Evolutionary conservation across 2,797 vertebrate genomes (phyloP), one percentile per base, ranked within the genome.

Genomic region (Euthynnus affinis): DNA sequence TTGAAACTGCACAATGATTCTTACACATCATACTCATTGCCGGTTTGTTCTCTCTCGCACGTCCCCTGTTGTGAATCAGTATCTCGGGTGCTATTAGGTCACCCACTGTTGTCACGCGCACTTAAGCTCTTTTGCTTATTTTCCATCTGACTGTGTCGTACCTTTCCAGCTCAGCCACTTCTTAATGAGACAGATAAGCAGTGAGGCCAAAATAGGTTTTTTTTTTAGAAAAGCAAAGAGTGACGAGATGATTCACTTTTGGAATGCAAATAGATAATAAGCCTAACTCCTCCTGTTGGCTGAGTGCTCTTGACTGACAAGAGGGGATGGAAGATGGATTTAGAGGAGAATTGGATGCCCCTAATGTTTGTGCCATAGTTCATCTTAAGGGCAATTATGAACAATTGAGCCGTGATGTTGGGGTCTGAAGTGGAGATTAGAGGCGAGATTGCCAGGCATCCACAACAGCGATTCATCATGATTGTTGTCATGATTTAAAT

Each of bases 381-480:
- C 92, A 89, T 92, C 71, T 86, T 82, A 71, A 85, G 88, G 87
- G 83, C 90, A 91, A 93, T 93, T 93, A 92, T 92, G 92, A 92
- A 87, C 90, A 92, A 92, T 91, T 78, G 90, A 92, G 89, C 78
- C 25, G 76, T 87, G 91, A 75, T 87, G 89, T 87, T 84, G 63
- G 75, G 77, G 66, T 76, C 90, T 87, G 84, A 76, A 90, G 88
- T 84, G 89, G 87, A 93, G 94, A 94, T 94, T 92, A 94, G 88
- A 86, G 86, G 69, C 61, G 76, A 85, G 90, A 93, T 92, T 91
- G 91, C 82, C 88, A 81, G 76, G 63, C 80, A 53, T 80, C 81
- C 68, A 64, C 83, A 76, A 46, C 78, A 2, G 78, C 74, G 66
- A 92, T 91, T 89, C 91, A 89, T 93, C 93, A 90, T 80, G 87